phyloP scores from a whole-genome alignment of 2,113 vertebrate genomes.

The Cisticola juncidis region DNA sequence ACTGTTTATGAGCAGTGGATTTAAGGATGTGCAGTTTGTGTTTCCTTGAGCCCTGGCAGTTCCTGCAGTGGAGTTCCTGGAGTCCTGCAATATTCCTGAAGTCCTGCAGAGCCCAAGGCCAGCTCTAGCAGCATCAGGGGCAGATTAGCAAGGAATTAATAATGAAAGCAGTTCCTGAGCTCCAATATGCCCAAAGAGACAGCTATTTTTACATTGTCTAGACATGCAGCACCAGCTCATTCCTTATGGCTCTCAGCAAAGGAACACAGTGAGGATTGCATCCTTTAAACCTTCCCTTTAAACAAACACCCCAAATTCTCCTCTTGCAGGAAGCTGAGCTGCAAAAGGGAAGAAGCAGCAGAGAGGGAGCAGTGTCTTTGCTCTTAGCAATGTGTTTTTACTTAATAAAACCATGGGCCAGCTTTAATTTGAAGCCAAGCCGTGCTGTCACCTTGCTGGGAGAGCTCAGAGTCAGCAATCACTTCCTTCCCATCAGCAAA shows the following conservation, averaged over 20 bases:
- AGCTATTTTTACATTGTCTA: conserved; percentile 53
- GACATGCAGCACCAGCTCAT: background rate
- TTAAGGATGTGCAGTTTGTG: rapidly evolving
- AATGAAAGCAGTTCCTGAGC: conserved; percentile 36
- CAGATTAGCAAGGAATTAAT: conserved; percentile 41
- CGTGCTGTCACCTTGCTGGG: background rate
- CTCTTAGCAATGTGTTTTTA: background rate
- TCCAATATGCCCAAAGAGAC: background rate
- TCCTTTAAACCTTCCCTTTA: background rate
- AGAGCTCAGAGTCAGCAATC: background rate
- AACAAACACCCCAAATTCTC: background rate
- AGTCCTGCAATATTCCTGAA: background rate
- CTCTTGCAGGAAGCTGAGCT: background rate
- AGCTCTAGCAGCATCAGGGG: background rate
- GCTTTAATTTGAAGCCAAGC: background rate
- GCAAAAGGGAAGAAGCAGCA: background rate
- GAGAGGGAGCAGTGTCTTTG: background rate
- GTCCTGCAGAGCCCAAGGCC: background rate
- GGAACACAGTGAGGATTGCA: background rate
- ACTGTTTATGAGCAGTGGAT: background rate
- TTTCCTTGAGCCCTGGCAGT: background rate
- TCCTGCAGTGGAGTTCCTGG: background rate
- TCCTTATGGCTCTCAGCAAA: background rate
- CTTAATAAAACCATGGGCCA: background rate
- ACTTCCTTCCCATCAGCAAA: background rate